Evolutionary conservation across 2,797 vertebrate species (phyloP), one percentile per base, ranked within the genome.

Genomic region (Furcifer pardalis): DNA sequence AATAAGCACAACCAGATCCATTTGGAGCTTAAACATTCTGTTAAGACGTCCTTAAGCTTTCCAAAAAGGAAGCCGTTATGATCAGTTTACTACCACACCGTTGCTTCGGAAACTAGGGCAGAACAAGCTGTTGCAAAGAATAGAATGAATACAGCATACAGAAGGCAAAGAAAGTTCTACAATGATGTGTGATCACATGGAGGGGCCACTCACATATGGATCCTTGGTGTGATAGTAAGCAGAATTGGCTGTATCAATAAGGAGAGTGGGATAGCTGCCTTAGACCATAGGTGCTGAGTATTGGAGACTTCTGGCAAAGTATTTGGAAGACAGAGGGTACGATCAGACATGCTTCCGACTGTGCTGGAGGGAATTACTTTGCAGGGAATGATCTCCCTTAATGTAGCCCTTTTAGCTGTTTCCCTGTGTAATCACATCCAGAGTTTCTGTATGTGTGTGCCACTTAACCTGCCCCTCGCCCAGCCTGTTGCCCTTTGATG

Each of bases 1-100:
- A 60, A 73, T 84, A 79, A 85, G 73, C 76, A 76, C 78, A 76
- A 69, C 63, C 73, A 37, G 72, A 68, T 76, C 71, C 78, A 59
- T 66, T 75, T 74, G 69, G 77, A 65, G 59, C 83, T 80, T 75
- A 85, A 81, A 85, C 72, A 81, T 46, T 81, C 84, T 76, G 62
- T 68, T 68, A 69, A 62, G 66, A 76, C 62, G n/a, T 49, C 63
- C n/a, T 59, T 68, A 59, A 69, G 78, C 84, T 85, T 81, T 44
- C 63, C 37, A 3, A 60, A 85, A 81, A 66, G 30, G 52, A 81
- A 86, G 79, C 84, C 15, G 35, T 76, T 69, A 76, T 37, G 46
- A 81, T 74, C 72, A 21, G 37, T 81, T 68, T 75, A 69, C 25
- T 60, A 86, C 40, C 49, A 46, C 37, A 30, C 77, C 71, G 69